These are phyloP conservation scores for Agrochola macilenta DNA, from an alignment of 2,888 invertebrate genomes.

Conservation along the genomic window DNA sequence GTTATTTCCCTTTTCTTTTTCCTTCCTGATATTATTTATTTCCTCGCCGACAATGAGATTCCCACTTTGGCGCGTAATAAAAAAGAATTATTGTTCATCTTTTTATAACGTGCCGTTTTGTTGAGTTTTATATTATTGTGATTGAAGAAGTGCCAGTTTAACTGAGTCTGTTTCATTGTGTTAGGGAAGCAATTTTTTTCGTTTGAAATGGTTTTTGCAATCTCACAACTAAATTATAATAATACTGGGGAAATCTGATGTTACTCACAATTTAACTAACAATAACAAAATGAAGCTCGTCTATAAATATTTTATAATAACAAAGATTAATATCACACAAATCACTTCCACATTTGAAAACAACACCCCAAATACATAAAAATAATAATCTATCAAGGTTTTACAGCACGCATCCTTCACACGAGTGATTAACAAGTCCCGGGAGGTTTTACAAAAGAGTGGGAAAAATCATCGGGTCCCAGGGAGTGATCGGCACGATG, in stretches of 20 bases:
- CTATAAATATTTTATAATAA: not conserved
- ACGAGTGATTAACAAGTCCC: slow-evolving; percentile 88
- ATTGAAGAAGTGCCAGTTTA: slow-evolving; percentile 83
- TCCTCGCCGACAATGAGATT: slow-evolving; percentile 90
- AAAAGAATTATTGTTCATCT: slow-evolving; percentile 91
- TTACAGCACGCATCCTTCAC: slow-evolving; percentile 74
- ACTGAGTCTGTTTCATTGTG: slow-evolving; percentile 51
- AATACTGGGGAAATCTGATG: no score
- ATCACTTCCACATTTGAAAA: not conserved
- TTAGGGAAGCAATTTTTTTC: not conserved
- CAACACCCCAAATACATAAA: slow-evolving; percentile 44
- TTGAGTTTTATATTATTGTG: slow-evolving; percentile 85
- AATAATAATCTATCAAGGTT: slow-evolving; percentile 70
- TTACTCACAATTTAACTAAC: not conserved
- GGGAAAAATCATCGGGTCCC: slow-evolving; percentile 87
- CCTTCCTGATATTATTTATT: slow-evolving; percentile 90
- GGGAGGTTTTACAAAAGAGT: slow-evolving; percentile 79
- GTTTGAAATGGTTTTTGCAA: not conserved
- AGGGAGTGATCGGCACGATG: slow-evolving; percentile 91
- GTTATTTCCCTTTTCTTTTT: slow-evolving; percentile 90
- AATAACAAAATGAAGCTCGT: not conserved
- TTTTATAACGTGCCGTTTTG: slow-evolving; percentile 88
- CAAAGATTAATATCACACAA: not conserved
- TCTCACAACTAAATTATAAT: not conserved
- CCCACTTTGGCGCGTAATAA: slow-evolving; percentile 90